Evolutionary conservation across 2,113 vertebrate genomes (phyloP).

Genomic region (Motacilla tschutschensis): DNA sequence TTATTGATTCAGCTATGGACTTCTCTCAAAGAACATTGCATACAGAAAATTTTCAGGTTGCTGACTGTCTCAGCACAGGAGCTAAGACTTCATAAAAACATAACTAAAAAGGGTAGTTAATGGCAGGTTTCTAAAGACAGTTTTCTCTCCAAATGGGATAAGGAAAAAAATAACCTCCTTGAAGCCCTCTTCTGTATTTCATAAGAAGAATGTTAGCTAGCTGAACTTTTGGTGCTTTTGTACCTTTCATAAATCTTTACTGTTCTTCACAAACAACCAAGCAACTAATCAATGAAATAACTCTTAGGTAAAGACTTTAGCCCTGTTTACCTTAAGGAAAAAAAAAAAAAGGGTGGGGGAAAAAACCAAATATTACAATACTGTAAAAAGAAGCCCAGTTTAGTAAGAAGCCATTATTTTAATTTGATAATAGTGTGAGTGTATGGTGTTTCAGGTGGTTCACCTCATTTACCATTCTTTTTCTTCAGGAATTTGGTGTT

Average conservation of each 20-base stretch:
- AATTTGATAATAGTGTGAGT: background rate
- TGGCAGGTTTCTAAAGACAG: background rate
- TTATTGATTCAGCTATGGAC: background rate
- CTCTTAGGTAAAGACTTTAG: background rate
- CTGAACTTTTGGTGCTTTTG: background rate
- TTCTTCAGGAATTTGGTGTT: conserved; percentile 94
- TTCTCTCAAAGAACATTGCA: background rate
- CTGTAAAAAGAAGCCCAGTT: background rate
- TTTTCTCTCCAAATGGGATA: background rate
- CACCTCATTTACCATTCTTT: conserved; percentile 32
- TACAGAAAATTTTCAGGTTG: background rate
- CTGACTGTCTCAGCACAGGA: background rate
- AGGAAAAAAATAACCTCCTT: background rate
- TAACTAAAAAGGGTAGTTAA: background rate
- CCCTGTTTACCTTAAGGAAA: background rate
- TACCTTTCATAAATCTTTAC: background rate
- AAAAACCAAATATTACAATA: background rate
- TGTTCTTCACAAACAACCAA: background rate
- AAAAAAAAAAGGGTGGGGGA: background rate
- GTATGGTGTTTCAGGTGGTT: background rate
- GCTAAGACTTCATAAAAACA: background rate
- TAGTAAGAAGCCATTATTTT: conserved; percentile 3
- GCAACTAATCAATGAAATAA: background rate
- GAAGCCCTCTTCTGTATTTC: background rate
- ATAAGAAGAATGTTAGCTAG: background rate